These are phyloP conservation scores for Ceratosolen solmsi DNA, from an alignment of 1,140 invertebrate species.

Conservation along the genomic window DNA sequence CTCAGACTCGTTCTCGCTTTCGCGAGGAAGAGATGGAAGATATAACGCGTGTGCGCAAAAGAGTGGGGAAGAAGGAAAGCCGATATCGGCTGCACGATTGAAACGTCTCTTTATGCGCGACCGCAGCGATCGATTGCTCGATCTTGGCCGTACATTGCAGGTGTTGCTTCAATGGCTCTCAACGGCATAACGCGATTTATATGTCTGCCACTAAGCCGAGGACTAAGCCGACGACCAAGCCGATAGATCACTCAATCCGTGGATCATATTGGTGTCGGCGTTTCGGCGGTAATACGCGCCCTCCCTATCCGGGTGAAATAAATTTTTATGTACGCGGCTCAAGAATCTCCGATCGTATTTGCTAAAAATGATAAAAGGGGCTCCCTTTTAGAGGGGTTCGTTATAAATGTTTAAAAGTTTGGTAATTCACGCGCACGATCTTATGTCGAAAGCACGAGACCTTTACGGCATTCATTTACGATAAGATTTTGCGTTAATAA, in stretches of 20 bases:
- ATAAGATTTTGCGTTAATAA: constrained; percentile 4
- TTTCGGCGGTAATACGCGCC: neutral
- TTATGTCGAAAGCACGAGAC: neutral
- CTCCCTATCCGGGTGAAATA: neutral
- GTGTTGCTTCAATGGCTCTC: constrained; percentile 31
- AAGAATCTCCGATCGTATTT: neutral
- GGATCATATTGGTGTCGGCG: neutral
- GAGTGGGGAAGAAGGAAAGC: neutral
- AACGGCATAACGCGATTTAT: constrained; percentile 63
- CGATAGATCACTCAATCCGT: neutral
- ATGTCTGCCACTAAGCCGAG: neutral
- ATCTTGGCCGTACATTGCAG: neutral
- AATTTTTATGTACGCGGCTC: neutral
- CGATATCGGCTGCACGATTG: constrained; percentile 54
- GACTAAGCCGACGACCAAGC: neutral
- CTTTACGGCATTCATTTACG: neutral
- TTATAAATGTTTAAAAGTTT: neutral
- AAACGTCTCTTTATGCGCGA: constrained; percentile 59
- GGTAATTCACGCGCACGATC: neutral
- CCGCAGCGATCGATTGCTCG: constrained; percentile 41
- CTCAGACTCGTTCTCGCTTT: neutral
- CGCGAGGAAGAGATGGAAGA: constrained; percentile 5
- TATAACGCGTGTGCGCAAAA: neutral
- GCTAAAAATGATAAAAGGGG: neutral
- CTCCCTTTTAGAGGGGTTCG: no score